Percentiles rank a stretch among this genome's conserved stretches.
These are phyloP conservation scores for Bombylius major DNA, from an alignment of 2,888 invertebrate genomes.

Conservation along the genomic window DNA sequence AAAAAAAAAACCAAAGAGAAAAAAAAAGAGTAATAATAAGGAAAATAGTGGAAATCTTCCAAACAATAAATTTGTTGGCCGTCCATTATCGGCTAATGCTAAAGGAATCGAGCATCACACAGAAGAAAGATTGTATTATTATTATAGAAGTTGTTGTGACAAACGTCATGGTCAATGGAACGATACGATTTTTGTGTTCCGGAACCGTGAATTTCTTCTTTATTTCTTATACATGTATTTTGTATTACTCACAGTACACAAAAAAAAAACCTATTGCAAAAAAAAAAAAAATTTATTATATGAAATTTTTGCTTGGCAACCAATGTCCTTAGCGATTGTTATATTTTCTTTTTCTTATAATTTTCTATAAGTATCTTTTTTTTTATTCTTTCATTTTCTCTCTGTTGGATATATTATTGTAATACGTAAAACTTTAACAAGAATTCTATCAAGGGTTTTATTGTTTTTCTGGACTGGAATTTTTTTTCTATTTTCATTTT, in stretches of 20 bases:
- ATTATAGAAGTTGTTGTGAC: not conserved
- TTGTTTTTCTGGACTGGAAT: not conserved
- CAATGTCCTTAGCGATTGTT: conserved; percentile 4
- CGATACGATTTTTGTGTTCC: conserved; percentile 10
- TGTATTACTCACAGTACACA: not conserved
- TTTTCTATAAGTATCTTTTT: not conserved
- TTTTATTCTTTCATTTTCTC: not conserved
- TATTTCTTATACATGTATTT: not conserved
- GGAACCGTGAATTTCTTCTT: conserved; percentile 7
- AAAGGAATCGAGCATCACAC: not conserved
- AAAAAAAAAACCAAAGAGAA: no score
- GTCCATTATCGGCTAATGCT: not conserved
- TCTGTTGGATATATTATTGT: not conserved
- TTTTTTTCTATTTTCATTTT: not conserved
- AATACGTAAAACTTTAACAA: conserved; percentile 3
- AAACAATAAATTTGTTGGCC: conserved; percentile 3
- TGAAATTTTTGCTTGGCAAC: not conserved
- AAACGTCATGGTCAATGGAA: conserved; percentile 12
- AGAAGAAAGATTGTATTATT: not conserved
- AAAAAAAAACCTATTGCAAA: not conserved
- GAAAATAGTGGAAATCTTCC: conserved; percentile 3
- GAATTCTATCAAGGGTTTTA: conserved; percentile 5
- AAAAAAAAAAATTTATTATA: no score
- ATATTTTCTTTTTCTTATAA: not conserved
- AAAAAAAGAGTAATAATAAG: no score